These are phyloP conservation scores for Actinia tenebrosa DNA, from an alignment of 64 coral and sea anemone species.

Conservation along the genomic window DNA sequence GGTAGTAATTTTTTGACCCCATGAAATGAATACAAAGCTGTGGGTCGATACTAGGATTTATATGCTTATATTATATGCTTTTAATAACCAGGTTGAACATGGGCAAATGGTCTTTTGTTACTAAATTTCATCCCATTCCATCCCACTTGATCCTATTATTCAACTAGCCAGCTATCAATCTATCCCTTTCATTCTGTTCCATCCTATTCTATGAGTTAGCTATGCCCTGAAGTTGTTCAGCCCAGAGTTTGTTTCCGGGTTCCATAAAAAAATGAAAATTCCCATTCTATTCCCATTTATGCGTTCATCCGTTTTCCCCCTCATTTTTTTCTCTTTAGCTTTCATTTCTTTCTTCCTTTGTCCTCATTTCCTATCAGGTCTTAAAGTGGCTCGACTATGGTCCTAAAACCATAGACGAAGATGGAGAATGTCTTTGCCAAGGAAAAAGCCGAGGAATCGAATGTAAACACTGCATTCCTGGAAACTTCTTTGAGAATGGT, in stretches of 20 bases:
- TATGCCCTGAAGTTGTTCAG: background rate
- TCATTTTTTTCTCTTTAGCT: too few species aligned
- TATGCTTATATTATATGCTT: too few species aligned
- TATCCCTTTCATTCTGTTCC: background rate
- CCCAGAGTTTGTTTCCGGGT: background rate
- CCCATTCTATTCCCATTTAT: background rate
- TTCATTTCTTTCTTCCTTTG: too few species aligned
- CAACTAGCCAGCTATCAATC: background rate
- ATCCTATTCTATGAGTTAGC: background rate
- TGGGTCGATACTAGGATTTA: background rate
- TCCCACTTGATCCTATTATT: background rate
- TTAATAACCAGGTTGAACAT: too few species aligned
- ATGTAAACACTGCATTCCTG: constrained; percentile 32
- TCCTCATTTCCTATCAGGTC: constrained; percentile 8
- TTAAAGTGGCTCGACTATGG: constrained; percentile 28
- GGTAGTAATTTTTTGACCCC: too few species aligned
- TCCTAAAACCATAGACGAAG: constrained; percentile 17
- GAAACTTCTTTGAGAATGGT: constrained; percentile 16
- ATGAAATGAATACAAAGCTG: too few species aligned
- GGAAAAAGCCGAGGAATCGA: constrained; percentile 27
- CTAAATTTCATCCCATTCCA: background rate
- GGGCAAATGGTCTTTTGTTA: background rate
- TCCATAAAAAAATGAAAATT: too few species aligned
- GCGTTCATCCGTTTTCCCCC: too few species aligned
- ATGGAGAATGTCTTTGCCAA: constrained; percentile 42